Evolutionary conservation across 2,113 vertebrate genomes (phyloP), one percentile per base, ranked within the genome.

Genomic region (Anarrhichthys ocellatus): DNA sequence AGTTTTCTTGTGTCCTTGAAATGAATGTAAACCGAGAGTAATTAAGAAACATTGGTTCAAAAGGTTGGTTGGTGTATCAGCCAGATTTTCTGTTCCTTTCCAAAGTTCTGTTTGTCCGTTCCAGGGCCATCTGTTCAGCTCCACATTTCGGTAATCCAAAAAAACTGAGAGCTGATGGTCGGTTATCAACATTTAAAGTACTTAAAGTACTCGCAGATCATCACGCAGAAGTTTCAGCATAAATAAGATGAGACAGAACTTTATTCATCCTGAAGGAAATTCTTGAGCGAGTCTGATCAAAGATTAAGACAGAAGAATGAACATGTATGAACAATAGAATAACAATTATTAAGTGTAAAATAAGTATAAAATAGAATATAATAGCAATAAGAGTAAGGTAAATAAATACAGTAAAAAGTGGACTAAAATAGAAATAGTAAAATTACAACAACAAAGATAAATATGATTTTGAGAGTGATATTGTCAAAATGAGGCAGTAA

Each of bases 121-220:
- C 20, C 61, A 17, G 6, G 27, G 46, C 64, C 64, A 63, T 78
- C 71, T 84, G 44, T 64, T 44, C 34, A 56, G 29, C 7, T 11
- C 6, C 22, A 6, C 17, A 63, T 8, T 22, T 2, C 29, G 13
- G 5, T 44, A 46, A 56, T 79, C 24, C 54, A 27, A 34, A 38
- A 74, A 40, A 80, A 42, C 48, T 27, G 32, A 66, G 32, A n/a
- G 32, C 34, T 38, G 18, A 69, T 32, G 8, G 38, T 65, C 29
- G 11, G 9, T 58, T 32, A 17, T 54, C 29, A 62, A 36, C 36
- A 63, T 46, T 69, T 54, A 20, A 66, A 67, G 24, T 22, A 62
- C 73, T 69, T 24, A 3, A 44, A 36, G 54, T 56, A 24, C 54
- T 82, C 5, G 22, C 10, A 70, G 64, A 64, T 15, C 27, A 34